These are phyloP conservation scores for Stylophora pistillata DNA, from an alignment of 64 coral and sea anemone genomes.

Conservation along the genomic window DNA sequence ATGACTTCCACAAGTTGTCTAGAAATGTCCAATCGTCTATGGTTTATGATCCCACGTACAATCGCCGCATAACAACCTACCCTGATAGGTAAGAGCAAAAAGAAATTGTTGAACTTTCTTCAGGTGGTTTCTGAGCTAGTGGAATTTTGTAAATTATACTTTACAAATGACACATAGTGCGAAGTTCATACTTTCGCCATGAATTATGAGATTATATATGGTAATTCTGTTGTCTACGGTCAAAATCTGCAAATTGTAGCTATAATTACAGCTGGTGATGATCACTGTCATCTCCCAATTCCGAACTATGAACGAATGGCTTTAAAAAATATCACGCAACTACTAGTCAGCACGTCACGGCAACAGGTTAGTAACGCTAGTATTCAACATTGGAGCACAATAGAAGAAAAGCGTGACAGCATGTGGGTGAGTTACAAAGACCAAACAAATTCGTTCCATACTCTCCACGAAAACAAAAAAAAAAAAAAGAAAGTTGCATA, in stretches of 20 bases:
- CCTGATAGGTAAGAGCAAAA: conserved; percentile 69
- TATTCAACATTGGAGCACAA: neutral
- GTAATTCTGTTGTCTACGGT: neutral
- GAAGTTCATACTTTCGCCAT: neutral
- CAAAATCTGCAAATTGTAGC: neutral
- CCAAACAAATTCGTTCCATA: too few relatives aligned
- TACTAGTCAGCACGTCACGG: neutral
- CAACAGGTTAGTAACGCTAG: neutral
- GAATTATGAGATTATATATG: neutral
- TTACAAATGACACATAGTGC: neutral
- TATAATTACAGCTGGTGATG: neutral
- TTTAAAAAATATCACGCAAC: conserved; percentile 2
- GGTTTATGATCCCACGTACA: conserved; percentile 42
- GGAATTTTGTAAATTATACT: neutral
- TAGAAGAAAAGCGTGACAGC: neutral
- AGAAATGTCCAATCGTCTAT: conserved; percentile 80
- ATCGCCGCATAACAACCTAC: conserved; percentile 70
- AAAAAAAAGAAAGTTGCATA: too few relatives aligned
- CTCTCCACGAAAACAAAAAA: too few relatives aligned
- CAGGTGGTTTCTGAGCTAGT: neutral
- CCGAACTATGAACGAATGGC: neutral
- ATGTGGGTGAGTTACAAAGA: neutral
- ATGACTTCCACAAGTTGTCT: conserved; percentile 71
- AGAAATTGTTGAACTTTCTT: neutral
- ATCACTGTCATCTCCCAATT: neutral